Conservation (phyloP, 2,797 vertebrate genomes). For the Enteromius argenteus region DNA sequence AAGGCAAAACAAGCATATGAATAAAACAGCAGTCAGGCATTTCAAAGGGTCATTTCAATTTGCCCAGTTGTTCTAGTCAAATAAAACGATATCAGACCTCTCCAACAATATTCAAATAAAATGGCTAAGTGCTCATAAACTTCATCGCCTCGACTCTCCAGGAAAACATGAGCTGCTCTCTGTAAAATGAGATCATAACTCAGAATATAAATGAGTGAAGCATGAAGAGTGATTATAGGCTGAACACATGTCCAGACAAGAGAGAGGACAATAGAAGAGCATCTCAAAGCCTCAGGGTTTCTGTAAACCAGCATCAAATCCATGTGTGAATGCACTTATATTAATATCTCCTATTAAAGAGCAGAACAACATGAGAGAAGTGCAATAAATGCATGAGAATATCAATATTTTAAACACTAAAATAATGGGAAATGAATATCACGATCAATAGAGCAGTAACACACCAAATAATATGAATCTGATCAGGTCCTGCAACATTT, state of each 20-base stretch:
- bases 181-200: background rate
- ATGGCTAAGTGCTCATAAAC: background rate
- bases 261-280: background rate
- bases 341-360: background rate
- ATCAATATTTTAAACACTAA: background rate
- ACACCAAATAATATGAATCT: background rate
- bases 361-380: too few relatives aligned
- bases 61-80: constrained; percentile 6
- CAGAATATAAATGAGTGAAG: background rate
- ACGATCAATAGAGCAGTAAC: background rate
- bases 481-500: background rate
- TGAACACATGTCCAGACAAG: background rate
- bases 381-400: background rate
- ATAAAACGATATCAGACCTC: background rate
- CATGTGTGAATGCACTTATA: too few relatives aligned
- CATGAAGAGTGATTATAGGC: background rate
- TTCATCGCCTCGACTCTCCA: background rate
- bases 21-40: background rate
- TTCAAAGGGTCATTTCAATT: background rate
- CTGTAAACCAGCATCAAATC: background rate
- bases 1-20: background rate
- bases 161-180: constrained; percentile 20
- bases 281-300: background rate
- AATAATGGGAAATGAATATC: background rate
- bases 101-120: constrained; percentile 2